phyloP scores from a whole-genome alignment of 2,888 invertebrate species.

The Caenorhabditis parvicauda region DNA sequence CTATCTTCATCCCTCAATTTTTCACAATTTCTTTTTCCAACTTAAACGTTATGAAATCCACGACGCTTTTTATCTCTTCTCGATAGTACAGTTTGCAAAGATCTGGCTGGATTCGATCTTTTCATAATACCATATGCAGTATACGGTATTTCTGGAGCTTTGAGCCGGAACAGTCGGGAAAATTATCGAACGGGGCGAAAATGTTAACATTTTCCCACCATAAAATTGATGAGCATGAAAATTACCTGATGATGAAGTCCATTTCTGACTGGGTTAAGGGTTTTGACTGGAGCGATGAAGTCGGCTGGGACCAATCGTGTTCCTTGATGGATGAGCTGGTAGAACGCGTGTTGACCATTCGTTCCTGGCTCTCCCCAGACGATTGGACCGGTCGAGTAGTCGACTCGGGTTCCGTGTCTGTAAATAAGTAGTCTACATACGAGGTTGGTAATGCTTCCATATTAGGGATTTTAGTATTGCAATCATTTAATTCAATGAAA shows the following conservation, averaged over 20 bases:
- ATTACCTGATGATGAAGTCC: constrained; percentile 83
- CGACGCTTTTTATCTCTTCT: no score
- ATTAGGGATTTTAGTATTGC: background rate
- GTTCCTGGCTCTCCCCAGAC: constrained; percentile 99
- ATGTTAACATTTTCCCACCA: no score
- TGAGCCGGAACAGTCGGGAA: no score
- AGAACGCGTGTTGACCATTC: constrained; percentile 99
- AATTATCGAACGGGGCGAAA: no score
- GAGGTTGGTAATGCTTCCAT: background rate
- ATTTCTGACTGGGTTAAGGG: constrained; percentile 80
- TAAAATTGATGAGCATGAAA: background rate
- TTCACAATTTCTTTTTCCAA: background rate
- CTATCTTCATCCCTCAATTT: background rate
- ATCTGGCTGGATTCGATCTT: no score
- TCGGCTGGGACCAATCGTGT: constrained; percentile 89
- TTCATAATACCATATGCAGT: no score
- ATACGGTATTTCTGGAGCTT: no score
- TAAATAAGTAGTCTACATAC: background rate
- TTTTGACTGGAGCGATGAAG: constrained; percentile 88
- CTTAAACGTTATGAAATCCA: no score
- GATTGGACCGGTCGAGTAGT: constrained; percentile 74
- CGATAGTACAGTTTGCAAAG: no score
- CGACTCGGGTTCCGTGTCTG: constrained; percentile 64
- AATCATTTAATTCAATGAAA: no score
- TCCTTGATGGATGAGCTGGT: constrained; percentile 71